Evolutionary conservation across 2,888 invertebrate species (phyloP), one percentile per base, ranked within the genome.

Genomic region (Drosophila tanythrix): DNA sequence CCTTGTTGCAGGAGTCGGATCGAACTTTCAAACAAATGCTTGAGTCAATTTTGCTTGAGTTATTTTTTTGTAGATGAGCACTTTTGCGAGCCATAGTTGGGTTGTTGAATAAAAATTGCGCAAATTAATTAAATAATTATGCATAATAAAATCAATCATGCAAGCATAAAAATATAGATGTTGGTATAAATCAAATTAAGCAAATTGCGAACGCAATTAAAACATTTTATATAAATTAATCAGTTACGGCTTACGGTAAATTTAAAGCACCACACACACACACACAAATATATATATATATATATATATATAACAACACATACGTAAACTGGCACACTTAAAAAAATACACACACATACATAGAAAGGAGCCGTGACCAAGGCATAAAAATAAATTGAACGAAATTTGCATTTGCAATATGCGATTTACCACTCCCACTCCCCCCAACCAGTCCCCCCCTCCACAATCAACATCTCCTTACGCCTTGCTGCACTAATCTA

Each of bases 381-480:
- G 66, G 82, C 82, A 82, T 74, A 74, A 79, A 82, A 85, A 85
- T 82, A 89, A 89, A 80, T 89, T 89, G 88, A 80, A 59, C 74
- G 71, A 74, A 82, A 84, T 88, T 74, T 75, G 87, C 4, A 82
- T 79, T 63, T 76, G 73, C 73, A 72, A 74, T 74, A 68, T 80
- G 81, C 64, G 58, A 69, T 78, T 83, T 62, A n/a, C n/a, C 52
- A 48, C 51, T 50, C 31, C 38, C 56, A 35, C 40, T 40, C 50
- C 25, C 25, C 53, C 33, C 36, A 53, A 29, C 21, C 29, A 6
- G 21, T 2, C n/a, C 25, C 13, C 2, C 6, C 3, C 46, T 7
- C 13, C 13, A 3, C 7, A 2, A 0, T 3, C 33, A 33, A 33
- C 10, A 3, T 2, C 27, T 29, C n/a, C 18, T 15, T 21, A 18